phyloP scores from a whole-genome alignment of 2,888 invertebrate species.

The Lasioglossum malachurum region DNA sequence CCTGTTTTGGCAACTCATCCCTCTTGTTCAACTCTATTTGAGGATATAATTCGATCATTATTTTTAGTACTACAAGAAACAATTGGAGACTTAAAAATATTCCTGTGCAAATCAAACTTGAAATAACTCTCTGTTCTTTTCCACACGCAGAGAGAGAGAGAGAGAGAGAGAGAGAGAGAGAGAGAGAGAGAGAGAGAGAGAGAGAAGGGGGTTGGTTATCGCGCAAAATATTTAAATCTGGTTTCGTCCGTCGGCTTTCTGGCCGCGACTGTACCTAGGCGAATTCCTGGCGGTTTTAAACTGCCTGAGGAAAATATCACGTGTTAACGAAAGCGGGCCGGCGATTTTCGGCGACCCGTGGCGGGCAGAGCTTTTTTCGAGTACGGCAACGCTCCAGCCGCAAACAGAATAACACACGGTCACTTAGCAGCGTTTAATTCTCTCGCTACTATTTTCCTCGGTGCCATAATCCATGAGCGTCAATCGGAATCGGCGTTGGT shows the following conservation, averaged over 20 bases:
- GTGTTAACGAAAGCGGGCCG: constrained; percentile 52
- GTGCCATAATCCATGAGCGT: constrained; percentile 39
- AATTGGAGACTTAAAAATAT: no score
- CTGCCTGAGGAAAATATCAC: constrained; percentile 54
- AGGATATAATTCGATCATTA: no score
- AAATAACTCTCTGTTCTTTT: no score
- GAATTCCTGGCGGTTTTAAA: constrained; percentile 37
- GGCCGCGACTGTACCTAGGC: background rate
- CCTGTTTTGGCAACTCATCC: no score
- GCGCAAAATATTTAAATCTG: background rate
- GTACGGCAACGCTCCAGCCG: constrained; percentile 36
- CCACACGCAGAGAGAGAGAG: no score
- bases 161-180: no score
- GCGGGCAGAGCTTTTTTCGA: constrained; percentile 57
- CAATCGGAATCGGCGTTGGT: constrained; percentile 14
- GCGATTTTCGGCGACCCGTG: constrained; percentile 41
- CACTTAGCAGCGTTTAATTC: constrained; percentile 49
- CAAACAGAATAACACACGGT: constrained; percentile 73
- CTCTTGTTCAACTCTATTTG: no score
- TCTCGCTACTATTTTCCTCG: constrained; percentile 61
- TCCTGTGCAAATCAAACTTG: no score
- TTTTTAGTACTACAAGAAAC: no score
- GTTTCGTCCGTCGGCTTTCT: background rate
- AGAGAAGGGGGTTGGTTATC: no score
- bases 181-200: no score